Base-by-base conservation (phyloP, 2,888 invertebrate species). In the Eulithis prunata region DNA sequence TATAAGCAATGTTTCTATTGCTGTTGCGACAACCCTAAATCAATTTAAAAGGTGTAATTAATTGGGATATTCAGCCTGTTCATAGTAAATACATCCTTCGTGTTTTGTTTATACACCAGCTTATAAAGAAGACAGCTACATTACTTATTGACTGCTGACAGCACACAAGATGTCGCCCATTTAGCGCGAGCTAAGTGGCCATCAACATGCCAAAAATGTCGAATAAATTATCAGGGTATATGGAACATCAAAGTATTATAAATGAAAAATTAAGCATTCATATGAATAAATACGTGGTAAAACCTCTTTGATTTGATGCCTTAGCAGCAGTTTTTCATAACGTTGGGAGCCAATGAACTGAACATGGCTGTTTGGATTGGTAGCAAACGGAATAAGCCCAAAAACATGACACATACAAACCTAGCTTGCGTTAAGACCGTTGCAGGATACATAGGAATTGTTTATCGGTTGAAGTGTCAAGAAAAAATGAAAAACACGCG, bases 141-240 rank as follows among this genome's bases (percentile, higher is more conserved):
- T 36, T 14, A 41, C 49, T 54, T 54, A 54, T 38, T 11, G 38
- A 21, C 13, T 11, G 49, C 4, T 21, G 49, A 49, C 49, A 49
- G 21, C 1, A 21, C 49, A 3, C 21, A 49, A 49, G 14, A 21
- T 21, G 49, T 21, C 21, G 49, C 11, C 49, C 49, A 49, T 49
- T 49, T 49, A 49, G 49, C 49, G 21, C 11, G 49, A 21, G 21
- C 49, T 49, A 49, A 49, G 49, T 49, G 49, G 21, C 49, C 21
- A 49, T 49, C 49, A 49, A 49, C 49, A 49, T 49, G 14, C 21
- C 49, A 21, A 49, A 21, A 21, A 49, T 49, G 49, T 49, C 49
- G 49, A 43, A 43, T 49, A 49, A 49, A 49, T 49, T 49, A 21
- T 21, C 11, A 10, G 21, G 11, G 3, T 49, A 14, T 49, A 49